Evolutionary conservation across 2,113 vertebrate genomes (phyloP).

Genomic region (Lycaon pictus): DNA sequence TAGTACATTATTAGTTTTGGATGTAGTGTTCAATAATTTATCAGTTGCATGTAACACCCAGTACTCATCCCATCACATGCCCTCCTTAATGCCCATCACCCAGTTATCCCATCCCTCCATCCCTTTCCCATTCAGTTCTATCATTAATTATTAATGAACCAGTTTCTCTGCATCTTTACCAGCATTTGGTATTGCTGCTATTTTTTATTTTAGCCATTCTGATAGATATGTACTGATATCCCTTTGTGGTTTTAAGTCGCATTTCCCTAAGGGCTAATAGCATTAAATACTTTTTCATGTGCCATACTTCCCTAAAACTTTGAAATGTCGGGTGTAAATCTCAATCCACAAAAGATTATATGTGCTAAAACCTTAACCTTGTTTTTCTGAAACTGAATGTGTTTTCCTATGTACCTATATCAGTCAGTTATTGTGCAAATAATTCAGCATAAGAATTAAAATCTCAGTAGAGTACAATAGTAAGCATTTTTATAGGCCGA

Average conservation of each 20-base stretch:
- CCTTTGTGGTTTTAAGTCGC: not conserved
- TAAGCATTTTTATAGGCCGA: not conserved
- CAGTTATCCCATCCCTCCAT: too few species aligned
- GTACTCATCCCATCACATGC: too few species aligned
- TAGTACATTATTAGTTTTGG: too few species aligned
- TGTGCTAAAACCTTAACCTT: not conserved
- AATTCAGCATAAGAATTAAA: not conserved
- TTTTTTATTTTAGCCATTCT: not conserved
- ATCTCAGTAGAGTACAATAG: not conserved
- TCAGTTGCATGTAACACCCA: too few species aligned
- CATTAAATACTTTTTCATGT: not conserved
- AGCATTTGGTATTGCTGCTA: not conserved
- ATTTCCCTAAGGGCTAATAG: not conserved
- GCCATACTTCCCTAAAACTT: not conserved
- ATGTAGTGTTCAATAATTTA: too few species aligned
- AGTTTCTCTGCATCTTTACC: not conserved
- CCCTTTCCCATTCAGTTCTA: too few species aligned
- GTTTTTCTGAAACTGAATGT: not conserved
- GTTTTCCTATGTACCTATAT: not conserved
- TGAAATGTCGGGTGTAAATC: not conserved
- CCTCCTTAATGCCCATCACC: too few species aligned
- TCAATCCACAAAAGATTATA: not conserved
- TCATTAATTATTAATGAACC: not conserved
- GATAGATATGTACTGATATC: not conserved
- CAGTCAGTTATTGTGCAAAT: not conserved